A percentile compares a stretch with the other conserved stretches of the same genome.
Conservation (phyloP, 2,113 vertebrate species). For the Phylloscopus trochilus region DNA sequence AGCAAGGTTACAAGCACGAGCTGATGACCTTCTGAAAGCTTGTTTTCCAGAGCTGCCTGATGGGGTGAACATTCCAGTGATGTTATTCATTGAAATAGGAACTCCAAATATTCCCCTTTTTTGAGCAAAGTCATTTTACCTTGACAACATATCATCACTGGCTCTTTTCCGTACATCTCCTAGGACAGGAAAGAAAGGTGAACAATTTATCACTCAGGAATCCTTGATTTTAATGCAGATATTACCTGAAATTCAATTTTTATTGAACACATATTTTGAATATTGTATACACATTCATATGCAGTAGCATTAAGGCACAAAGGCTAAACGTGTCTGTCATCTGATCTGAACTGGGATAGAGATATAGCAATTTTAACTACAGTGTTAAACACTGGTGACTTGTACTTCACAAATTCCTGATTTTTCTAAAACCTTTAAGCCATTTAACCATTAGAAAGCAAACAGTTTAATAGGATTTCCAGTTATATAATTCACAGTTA, state of each 20-base stretch:
- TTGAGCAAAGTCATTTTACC: conserved; percentile 49
- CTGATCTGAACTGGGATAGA: neutral
- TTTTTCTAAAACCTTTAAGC: neutral
- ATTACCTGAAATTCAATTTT: conserved; percentile 36
- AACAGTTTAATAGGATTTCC: neutral
- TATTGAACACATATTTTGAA: conserved; percentile 1
- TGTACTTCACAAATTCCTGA: neutral
- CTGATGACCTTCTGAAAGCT: conserved; percentile 50
- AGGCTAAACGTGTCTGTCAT: conserved; percentile 1
- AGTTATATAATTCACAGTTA: neutral
- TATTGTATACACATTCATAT: neutral
- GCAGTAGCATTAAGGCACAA: neutral
- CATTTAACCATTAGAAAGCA: neutral
- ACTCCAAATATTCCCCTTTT: conserved; percentile 7
- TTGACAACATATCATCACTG: conserved; percentile 30
- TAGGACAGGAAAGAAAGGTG: conserved; percentile 30
- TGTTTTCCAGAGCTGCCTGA: conserved; percentile 51
- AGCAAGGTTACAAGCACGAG: conserved; percentile 43
- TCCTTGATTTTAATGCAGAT: conserved; percentile 20
- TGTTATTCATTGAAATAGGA: conserved; percentile 44
- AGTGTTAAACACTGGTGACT: neutral
- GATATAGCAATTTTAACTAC: neutral
- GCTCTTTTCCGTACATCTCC: neutral
- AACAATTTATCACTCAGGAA: conserved; percentile 30
- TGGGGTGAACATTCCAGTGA: conserved; percentile 17